A percentile compares a stretch with the other conserved stretches of the same genome.
Conservation (phyloP, 2,888 invertebrate genomes). For the Eristalis arbustorum region DNA sequence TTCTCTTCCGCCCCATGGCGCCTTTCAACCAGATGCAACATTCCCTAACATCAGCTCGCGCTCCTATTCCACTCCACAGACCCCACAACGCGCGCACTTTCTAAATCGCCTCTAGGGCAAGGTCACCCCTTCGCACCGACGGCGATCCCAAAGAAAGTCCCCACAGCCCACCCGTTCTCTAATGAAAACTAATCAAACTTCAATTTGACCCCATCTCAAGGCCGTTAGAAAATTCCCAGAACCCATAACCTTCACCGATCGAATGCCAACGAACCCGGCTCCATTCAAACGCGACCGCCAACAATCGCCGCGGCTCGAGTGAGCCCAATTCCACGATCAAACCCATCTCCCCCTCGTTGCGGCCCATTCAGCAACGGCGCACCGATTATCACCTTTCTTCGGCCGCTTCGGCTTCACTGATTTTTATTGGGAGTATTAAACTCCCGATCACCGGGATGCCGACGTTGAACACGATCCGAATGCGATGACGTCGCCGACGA, state of each 20-base stretch:
- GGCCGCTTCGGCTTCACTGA: constrained; percentile 33
- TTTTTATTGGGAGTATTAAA: constrained; percentile 61
- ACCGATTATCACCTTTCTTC: constrained; percentile 58
- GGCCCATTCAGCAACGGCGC: constrained; percentile 31
- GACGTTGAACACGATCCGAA: background rate
- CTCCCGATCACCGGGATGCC: constrained; percentile 27
- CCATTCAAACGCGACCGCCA: constrained; percentile 26
- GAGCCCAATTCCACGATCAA: background rate
- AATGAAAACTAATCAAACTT: constrained; percentile 18
- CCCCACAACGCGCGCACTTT: too few species aligned
- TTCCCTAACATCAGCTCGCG: too few species aligned
- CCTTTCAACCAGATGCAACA: too few species aligned
- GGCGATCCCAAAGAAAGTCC: background rate
- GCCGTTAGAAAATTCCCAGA: constrained; percentile 38
- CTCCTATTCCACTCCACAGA: too few species aligned
- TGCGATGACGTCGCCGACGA: constrained; percentile 45
- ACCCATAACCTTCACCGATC: constrained; percentile 5
- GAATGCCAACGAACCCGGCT: constrained; percentile 14
- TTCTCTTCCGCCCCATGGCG: too few species aligned
- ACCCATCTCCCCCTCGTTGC: background rate
- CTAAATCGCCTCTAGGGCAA: background rate
- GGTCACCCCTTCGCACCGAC: background rate
- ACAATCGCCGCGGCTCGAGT: background rate
- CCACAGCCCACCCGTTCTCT: background rate
- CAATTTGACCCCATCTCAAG: constrained; percentile 57